Percentiles rank a stretch among this genome's conserved stretches.
Evolutionary conservation across 2,888 invertebrate species (phyloP).

Genomic region (Drosophila recens): DNA sequence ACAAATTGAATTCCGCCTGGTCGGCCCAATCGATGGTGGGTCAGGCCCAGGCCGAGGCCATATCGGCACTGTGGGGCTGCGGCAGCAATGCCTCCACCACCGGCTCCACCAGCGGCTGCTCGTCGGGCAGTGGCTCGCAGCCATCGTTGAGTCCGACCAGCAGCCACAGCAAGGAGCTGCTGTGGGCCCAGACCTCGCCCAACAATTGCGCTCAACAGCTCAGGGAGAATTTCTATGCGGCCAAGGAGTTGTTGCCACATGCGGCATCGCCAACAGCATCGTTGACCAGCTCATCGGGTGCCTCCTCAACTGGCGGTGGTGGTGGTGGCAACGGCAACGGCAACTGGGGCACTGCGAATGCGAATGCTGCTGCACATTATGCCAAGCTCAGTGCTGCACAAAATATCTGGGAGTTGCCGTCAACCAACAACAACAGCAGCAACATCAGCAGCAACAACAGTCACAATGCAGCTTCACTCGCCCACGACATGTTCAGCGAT

Average conservation of each 20-base stretch:
- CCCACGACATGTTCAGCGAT: slow-evolving; percentile 83
- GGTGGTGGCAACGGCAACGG: slow-evolving; percentile 3
- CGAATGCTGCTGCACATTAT: slow-evolving; percentile 55
- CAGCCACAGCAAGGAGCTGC: slow-evolving; percentile 84
- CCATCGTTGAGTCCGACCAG: slow-evolving; percentile 84
- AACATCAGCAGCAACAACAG: slow-evolving; percentile 51
- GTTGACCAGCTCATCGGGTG: slow-evolving; percentile 69
- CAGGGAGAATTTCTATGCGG: slow-evolving; percentile 61
- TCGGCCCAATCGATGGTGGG: slow-evolving; percentile 45
- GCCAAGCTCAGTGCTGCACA: slow-evolving; percentile 74
- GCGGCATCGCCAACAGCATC: slow-evolving; percentile 81
- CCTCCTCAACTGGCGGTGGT: slow-evolving; percentile 62
- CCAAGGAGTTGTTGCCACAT: slow-evolving; percentile 55
- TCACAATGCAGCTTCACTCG: slow-evolving; percentile 37
- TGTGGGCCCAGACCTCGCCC: slow-evolving; percentile 84
- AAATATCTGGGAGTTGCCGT: slow-evolving; percentile 83
- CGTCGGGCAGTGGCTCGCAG: slow-evolving; percentile 80
- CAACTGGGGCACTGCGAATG: slow-evolving; percentile 26
- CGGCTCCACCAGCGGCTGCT: slow-evolving; percentile 79
- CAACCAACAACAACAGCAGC: slow-evolving; percentile 50
- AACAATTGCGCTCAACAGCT: slow-evolving; percentile 61
- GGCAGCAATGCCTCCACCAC: slow-evolving; percentile 67
- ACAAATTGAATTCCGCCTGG: slow-evolving; percentile 48
- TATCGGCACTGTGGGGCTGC: slow-evolving; percentile 84
- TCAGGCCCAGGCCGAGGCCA: slow-evolving; percentile 65